Conservation (phyloP, 2,797 vertebrate genomes). For the Ataeniobius toweri region DNA sequence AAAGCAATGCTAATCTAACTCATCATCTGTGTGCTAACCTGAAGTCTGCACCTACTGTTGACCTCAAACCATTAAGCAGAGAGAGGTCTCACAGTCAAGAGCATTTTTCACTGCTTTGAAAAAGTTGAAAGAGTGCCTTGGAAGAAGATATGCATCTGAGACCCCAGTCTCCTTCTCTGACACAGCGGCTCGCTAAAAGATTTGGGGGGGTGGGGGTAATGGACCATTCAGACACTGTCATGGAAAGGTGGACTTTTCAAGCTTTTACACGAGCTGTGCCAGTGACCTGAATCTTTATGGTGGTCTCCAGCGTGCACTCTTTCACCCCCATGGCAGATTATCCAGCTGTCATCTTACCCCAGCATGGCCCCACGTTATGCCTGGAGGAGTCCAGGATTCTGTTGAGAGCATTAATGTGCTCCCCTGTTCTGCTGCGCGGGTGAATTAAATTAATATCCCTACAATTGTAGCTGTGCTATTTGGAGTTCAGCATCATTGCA, state of each 20-base stretch:
- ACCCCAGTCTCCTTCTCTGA: slow-evolving; percentile 43
- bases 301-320: slow-evolving; percentile 52
- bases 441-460: slow-evolving; percentile 61
- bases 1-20: neutral
- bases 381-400: slow-evolving; percentile 66
- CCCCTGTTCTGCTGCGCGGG: slow-evolving; percentile 36
- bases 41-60: slow-evolving; percentile 60
- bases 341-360: slow-evolving; percentile 58
- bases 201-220: slow-evolving; percentile 49
- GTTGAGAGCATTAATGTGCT: slow-evolving; percentile 63
- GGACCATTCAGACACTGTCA: slow-evolving; percentile 75
- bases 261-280: slow-evolving; percentile 64
- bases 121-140: slow-evolving; percentile 59
- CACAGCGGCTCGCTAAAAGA: slow-evolving; percentile 49
- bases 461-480: slow-evolving; percentile 52
- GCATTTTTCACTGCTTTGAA: slow-evolving; percentile 66
- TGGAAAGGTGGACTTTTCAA: slow-evolving; percentile 55
- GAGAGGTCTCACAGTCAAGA: slow-evolving; percentile 16
- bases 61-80: slow-evolving; percentile 54
- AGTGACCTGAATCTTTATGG: slow-evolving; percentile 70
- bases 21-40: slow-evolving; percentile 75
- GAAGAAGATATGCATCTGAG: slow-evolving; percentile 61
- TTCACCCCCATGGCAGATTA: slow-evolving; percentile 65
- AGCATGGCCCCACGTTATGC: slow-evolving; percentile 43
- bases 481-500: slow-evolving; percentile 59